Conservation (phyloP, 2,888 invertebrate species). For the Pherbina coryleti region DNA sequence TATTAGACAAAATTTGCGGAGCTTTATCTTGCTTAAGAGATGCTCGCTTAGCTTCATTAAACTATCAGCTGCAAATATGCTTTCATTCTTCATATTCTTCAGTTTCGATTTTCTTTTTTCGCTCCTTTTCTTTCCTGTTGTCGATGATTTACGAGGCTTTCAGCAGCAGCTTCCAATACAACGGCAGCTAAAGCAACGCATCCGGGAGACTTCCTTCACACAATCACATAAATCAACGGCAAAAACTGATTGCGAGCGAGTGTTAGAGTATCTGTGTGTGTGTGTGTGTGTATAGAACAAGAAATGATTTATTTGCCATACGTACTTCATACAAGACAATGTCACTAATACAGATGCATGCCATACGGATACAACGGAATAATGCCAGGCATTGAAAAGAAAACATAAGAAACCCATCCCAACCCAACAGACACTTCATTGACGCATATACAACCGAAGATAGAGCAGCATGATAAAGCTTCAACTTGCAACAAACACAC, state of each 20-base stretch:
- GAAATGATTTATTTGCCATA: slow-evolving; percentile 33
- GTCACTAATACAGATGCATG: slow-evolving; percentile 33
- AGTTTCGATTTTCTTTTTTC: background rate
- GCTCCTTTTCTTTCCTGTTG: slow-evolving; percentile 52
- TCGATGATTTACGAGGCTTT: slow-evolving; percentile 65
- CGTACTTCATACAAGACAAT: slow-evolving; percentile 21
- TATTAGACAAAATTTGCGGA: too few species aligned
- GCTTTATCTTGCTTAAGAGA: background rate
- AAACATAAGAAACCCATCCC: slow-evolving; percentile 23
- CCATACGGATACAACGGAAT: slow-evolving; percentile 52
- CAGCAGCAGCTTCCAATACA: slow-evolving; percentile 54
- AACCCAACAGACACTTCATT: slow-evolving; percentile 27
- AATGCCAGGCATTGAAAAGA: background rate
- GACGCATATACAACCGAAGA: slow-evolving; percentile 27
- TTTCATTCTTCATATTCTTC: background rate
- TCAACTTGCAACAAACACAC: slow-evolving; percentile 6
- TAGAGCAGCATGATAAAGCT: background rate
- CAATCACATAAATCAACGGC: slow-evolving; percentile 63
- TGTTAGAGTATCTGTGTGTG: slow-evolving; percentile 18
- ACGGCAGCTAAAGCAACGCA: slow-evolving; percentile 5
- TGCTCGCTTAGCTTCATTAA: slow-evolving; percentile 54
- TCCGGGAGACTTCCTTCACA: slow-evolving; percentile 30
- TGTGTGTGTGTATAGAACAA: slow-evolving; percentile 4
- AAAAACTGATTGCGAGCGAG: slow-evolving; percentile 57
- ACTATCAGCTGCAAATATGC: slow-evolving; percentile 54